Percentiles rank a stretch among this genome's conserved stretches.
Conservation (phyloP, 2,113 vertebrate genomes). For the Hippoglossus stenolepis region DNA sequence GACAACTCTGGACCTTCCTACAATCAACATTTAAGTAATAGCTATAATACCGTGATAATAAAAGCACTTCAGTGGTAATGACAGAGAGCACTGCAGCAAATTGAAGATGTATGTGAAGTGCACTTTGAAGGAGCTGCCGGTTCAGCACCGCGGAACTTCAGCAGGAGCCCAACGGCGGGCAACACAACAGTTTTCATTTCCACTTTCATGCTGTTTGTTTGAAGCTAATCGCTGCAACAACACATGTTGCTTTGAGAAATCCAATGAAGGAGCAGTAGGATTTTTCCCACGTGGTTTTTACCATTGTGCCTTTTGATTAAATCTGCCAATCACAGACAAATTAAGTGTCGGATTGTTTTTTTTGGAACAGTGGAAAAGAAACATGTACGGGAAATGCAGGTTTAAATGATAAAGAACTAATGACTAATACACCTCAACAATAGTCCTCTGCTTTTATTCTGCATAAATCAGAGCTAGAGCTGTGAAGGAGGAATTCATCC, state of each 20-base stretch:
- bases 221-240: neutral
- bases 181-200: neutral
- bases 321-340: neutral
- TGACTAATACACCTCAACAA: too few relatives aligned
- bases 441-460: too few relatives aligned
- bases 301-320: neutral
- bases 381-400: neutral
- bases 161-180: neutral
- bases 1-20: slow-evolving; percentile 13
- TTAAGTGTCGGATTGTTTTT: neutral
- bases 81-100: slow-evolving; percentile 30
- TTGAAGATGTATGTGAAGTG: slow-evolving; percentile 42
- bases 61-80: slow-evolving; percentile 41
- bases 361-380: neutral
- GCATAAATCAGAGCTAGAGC: too few relatives aligned
- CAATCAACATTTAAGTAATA: slow-evolving; percentile 34
- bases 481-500: too few relatives aligned
- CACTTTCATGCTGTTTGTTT: neutral
- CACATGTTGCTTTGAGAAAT: neutral
- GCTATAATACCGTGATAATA: slow-evolving; percentile 22
- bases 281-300: too few relatives aligned
- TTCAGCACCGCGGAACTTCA: slow-evolving; percentile 4
- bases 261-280: too few relatives aligned
- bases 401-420: too few relatives aligned
- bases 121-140: slow-evolving; percentile 17